These are phyloP conservation scores for Laupala kohalensis DNA, from an alignment of 1,140 invertebrate genomes.

Conservation along the genomic window DNA sequence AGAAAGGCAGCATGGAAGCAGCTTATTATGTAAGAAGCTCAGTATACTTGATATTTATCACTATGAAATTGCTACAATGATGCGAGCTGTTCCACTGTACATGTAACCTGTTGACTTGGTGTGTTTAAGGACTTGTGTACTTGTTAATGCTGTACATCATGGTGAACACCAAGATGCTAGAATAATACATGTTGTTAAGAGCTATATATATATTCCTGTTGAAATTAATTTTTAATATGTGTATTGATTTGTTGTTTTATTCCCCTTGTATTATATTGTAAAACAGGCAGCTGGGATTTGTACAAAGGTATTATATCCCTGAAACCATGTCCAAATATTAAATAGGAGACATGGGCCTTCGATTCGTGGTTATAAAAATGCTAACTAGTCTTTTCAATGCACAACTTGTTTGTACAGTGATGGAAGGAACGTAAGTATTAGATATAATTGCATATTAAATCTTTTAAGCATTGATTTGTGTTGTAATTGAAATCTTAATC, in stretches of 20 bases:
- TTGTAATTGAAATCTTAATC: background rate
- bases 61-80: background rate
- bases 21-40: slow-evolving; percentile 5
- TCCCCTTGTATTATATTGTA: background rate
- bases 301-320: background rate
- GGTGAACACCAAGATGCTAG: background rate
- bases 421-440: background rate
- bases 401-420: background rate
- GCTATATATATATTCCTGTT: background rate
- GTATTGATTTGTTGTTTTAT: background rate
- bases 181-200: background rate
- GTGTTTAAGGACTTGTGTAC: background rate
- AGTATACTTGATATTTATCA: slow-evolving; percentile 1
- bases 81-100: slow-evolving; percentile 7
- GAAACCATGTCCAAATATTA: background rate
- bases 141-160: background rate
- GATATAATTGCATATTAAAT: background rate
- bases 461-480: background rate
- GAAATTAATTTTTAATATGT: background rate
- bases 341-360: background rate
- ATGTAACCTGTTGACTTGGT: slow-evolving; percentile 5
- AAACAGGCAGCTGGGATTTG: background rate
- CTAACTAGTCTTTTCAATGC: background rate
- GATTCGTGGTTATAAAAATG: background rate
- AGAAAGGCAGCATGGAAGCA: slow-evolving; percentile 1